These are phyloP conservation scores for Bettongia penicillata DNA, from an alignment of 2,113 vertebrate species.

Conservation along the genomic window DNA sequence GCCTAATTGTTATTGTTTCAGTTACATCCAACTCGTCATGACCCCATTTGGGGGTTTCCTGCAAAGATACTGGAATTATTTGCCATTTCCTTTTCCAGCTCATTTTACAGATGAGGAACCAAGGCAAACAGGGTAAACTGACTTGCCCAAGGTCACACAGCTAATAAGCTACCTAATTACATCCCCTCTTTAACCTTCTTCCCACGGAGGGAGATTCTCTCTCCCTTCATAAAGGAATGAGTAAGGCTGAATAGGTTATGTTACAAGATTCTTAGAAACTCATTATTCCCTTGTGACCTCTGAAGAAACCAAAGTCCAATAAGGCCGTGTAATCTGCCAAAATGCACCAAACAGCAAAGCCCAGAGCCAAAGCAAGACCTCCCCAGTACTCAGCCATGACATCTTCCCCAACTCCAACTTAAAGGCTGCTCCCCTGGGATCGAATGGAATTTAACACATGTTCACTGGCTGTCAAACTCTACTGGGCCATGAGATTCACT, in stretches of 20 bases:
- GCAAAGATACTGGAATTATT: neutral
- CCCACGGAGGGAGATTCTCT: neutral
- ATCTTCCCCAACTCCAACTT: neutral
- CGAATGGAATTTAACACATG: neutral
- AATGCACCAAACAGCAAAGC: neutral
- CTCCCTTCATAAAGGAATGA: neutral
- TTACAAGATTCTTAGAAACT: neutral
- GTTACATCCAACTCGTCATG: neutral
- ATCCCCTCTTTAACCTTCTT: slow-evolving; percentile 11
- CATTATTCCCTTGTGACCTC: neutral
- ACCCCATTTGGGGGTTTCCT: neutral
- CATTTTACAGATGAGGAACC: neutral
- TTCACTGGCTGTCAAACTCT: neutral
- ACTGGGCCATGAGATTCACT: neutral
- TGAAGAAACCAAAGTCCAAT: neutral
- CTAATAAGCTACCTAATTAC: neutral
- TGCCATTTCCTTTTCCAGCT: neutral
- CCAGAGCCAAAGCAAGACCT: neutral
- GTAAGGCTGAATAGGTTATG: neutral
- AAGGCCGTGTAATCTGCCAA: neutral
- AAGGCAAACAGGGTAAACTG: neutral
- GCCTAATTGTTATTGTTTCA: neutral
- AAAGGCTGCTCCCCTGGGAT: neutral
- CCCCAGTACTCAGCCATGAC: neutral
- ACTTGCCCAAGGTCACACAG: neutral